Conservation (phyloP, 2,797 vertebrate genomes). For the Molothrus aeneus region DNA sequence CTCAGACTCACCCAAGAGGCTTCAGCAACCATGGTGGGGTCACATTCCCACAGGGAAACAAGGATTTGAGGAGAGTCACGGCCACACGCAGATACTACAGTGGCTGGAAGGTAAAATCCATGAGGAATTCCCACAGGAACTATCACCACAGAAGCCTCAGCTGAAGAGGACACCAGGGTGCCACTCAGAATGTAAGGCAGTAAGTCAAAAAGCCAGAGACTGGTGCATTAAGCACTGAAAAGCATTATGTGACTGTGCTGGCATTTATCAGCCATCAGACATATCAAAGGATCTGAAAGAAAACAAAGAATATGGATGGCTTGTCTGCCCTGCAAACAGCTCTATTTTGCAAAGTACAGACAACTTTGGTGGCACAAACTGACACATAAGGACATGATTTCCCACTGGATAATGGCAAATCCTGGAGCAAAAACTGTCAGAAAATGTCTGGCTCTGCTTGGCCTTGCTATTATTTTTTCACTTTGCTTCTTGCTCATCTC, state of each 20-base stretch:
- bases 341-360: not conserved
- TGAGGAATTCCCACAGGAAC: not conserved
- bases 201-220: not conserved
- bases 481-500: slow-evolving; percentile 10
- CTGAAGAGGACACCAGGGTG: not conserved
- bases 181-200: not conserved
- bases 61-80: not conserved
- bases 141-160: not conserved
- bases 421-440: slow-evolving; percentile 12
- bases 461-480: not conserved
- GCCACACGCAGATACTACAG: not conserved
- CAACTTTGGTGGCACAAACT: not conserved
- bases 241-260: not conserved
- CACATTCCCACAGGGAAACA: not conserved
- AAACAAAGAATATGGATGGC: not conserved
- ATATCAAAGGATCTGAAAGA: not conserved
- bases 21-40: rapidly evolving
- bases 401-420: slow-evolving; percentile 2
- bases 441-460: not conserved
- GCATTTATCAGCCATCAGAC: not conserved
- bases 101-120: not conserved
- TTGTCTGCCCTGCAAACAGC: not conserved
- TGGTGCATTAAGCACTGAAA: not conserved
- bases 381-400: not conserved
- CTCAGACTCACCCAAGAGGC: not conserved